These are phyloP conservation scores for Erannis defoliaria DNA, from an alignment of 2,888 invertebrate species.

Conservation along the genomic window DNA sequence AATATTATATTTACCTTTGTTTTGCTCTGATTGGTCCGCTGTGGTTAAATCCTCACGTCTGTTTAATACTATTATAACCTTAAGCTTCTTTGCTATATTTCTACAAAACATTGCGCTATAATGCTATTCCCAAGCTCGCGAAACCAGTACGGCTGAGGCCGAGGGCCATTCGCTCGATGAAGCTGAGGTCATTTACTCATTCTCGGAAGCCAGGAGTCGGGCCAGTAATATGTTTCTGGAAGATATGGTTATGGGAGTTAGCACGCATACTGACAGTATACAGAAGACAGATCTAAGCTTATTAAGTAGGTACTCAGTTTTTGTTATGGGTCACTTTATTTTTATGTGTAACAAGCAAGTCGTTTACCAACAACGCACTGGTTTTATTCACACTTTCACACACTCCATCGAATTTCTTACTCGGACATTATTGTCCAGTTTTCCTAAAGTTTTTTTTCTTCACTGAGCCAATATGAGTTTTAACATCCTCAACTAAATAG, in stretches of 20 bases:
- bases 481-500: no score
- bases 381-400: no score
- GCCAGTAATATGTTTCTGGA: constrained; percentile 48
- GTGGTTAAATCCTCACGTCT: no score
- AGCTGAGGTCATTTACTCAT: constrained; percentile 44
- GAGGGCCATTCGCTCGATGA: constrained; percentile 2
- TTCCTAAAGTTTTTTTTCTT: no score
- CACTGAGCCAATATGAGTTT: no score
- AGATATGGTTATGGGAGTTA: constrained; percentile 37
- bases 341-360: no score
- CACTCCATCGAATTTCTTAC: no score
- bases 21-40: no score
- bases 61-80: no score
- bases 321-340: not conserved
- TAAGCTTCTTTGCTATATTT: not conserved
- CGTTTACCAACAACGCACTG: no score
- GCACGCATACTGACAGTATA: constrained; percentile 12
- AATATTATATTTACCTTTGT: no score
- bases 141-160: constrained; percentile 11
- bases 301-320: not conserved
- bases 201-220: constrained; percentile 32
- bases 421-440: no score
- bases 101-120: not conserved
- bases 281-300: not conserved
- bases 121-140: not conserved